phyloP scores from a whole-genome alignment of 1,140 invertebrate species.

The Ostrea edulis region DNA sequence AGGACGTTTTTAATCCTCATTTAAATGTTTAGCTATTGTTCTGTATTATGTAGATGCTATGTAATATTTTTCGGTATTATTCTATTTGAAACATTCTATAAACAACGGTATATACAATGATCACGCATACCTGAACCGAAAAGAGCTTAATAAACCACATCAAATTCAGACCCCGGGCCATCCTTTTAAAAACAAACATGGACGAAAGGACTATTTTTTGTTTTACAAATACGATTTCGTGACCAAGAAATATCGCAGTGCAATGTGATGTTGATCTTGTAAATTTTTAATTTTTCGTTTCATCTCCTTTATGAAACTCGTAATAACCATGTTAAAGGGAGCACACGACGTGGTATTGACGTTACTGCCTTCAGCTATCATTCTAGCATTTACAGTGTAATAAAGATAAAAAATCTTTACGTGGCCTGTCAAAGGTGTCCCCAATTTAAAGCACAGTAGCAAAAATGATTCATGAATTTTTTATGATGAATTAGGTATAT shows the following conservation, averaged over 20 bases:
- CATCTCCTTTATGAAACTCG: background rate
- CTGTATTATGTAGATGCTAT: background rate
- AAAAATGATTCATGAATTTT: background rate
- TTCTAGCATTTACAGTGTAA: background rate
- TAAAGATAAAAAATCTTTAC: background rate
- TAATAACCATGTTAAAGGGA: background rate
- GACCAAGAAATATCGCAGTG: background rate
- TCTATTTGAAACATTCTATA: background rate
- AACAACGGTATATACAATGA: background rate
- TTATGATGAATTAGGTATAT: too few species aligned
- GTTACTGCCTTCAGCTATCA: background rate
- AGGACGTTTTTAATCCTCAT: background rate
- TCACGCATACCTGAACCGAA: background rate
- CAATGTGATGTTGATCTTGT: background rate
- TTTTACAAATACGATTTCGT: background rate
- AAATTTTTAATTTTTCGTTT: background rate
- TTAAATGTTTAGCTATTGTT: background rate
- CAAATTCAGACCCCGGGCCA: conserved; percentile 18
- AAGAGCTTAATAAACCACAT: conserved; percentile 5
- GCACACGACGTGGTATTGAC: background rate
- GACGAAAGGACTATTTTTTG: background rate
- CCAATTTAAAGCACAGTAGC: background rate
- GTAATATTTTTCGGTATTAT: background rate
- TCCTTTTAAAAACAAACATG: conserved; percentile 15
- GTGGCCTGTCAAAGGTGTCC: background rate